Evolutionary conservation across 2,888 invertebrate genomes (phyloP), one percentile per base, ranked within the genome.

Genomic region (Cheilosia impressa): DNA sequence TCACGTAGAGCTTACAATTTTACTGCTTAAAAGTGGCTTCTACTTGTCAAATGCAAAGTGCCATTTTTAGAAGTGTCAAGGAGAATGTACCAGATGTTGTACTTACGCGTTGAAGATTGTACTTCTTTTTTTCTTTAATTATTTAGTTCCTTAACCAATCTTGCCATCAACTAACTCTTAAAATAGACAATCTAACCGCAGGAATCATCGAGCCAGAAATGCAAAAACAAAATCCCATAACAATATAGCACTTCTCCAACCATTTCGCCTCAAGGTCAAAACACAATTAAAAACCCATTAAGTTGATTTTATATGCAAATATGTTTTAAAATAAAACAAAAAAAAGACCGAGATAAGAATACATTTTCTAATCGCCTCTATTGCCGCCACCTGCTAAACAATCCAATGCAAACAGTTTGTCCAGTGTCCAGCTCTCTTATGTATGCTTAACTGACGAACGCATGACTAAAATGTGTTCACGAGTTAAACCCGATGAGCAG

Each of bases 401-500:
- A n/a, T 41, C 41, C 58, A 71, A 41, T 31, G 15, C 38, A 69
- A 58, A 57, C 34, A 38, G 19, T 38, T 57, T 50, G 50, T 2
- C 31, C 27, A 24, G 13, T 57, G 55, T 68, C 57, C 68, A 47
- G 31, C 43, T 47, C 45, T 50, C 68, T 45, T 22, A 22, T 22
- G 2, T 2, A 27, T 27, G 45, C 47, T 78, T 34, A 47, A 69
- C 62, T 47, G 52, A 52, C 34, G 45, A 52, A 66, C 65, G 57
- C 76, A 34, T 52, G 53, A 68, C 53, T 43, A 50, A 34, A 76
- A 34, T 62, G 62, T 68, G 60, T 47, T 27, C 55, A 62, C 31
- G 43, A 62, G 43, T 68, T 66, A 62, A 65, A 50, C 65, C 55
- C 63, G 73, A 47, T 62, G 41, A 19, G 17, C 50, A 45, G 19